These are phyloP conservation scores for Monochamus saltuarius DNA, from an alignment of 1,140 invertebrate species.

Conservation along the genomic window DNA sequence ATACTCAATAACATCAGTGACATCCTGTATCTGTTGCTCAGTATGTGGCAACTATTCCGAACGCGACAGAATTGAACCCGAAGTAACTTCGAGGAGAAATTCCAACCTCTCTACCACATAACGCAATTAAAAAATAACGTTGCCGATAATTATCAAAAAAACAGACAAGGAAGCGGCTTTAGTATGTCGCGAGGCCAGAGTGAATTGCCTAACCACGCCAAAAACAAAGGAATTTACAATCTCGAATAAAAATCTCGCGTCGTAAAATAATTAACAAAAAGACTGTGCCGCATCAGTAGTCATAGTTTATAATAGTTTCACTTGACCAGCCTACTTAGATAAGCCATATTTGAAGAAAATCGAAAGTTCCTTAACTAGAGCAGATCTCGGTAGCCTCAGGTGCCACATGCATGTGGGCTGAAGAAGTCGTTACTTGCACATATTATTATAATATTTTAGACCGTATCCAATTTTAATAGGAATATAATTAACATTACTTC, in stretches of 20 bases:
- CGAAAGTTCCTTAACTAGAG: slow-evolving; percentile 43
- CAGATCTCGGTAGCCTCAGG: slow-evolving; percentile 34
- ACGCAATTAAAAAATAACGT: no score
- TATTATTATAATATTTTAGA: no score
- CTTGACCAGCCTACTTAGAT: slow-evolving; percentile 28
- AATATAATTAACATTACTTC: no score
- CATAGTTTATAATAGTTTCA: slow-evolving; percentile 23
- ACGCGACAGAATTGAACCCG: no score
- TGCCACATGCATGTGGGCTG: slow-evolving; percentile 16
- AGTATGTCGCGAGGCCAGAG: background rate
- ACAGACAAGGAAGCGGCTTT: no score
- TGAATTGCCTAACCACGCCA: slow-evolving; percentile 7
- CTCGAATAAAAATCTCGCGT: slow-evolving; percentile 9
- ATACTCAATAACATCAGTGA: no score
- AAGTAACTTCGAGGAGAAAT: no score
- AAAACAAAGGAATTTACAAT: slow-evolving; percentile 14
- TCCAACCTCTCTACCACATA: no score
- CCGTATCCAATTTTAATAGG: no score
- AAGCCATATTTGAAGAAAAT: slow-evolving; percentile 40
- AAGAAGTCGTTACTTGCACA: background rate
- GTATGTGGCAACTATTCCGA: no score
- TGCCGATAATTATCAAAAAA: no score
- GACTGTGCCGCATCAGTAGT: slow-evolving; percentile 16
- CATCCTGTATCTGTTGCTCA: no score
- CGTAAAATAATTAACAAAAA: slow-evolving; percentile 16